Percentiles rank a stretch among this genome's conserved stretches.
Evolutionary conservation across 2,113 vertebrate species (phyloP).

Genomic region (Cephalopholis sonnerati): DNA sequence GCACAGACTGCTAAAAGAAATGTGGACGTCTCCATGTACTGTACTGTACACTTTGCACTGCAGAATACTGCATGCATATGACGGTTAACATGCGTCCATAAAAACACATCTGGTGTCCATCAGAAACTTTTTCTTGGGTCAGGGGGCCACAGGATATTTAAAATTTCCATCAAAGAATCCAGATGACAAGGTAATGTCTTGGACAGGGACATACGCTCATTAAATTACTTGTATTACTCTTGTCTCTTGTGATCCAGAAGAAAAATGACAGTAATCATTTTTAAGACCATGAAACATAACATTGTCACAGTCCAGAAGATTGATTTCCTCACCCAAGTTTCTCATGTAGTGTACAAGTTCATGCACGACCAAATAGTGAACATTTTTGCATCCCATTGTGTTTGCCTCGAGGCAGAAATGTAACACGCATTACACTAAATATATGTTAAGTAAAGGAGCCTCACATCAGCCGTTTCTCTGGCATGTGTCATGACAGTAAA

Average conservation of each 20-base stretch:
- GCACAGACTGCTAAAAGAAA: constrained; percentile 4
- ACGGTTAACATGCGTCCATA: constrained; percentile 50
- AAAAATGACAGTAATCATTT: constrained; percentile 64
- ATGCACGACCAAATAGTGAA: constrained; percentile 9
- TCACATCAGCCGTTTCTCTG: constrained; percentile 39
- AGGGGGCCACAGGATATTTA: constrained; percentile 69
- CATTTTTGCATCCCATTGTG: constrained; percentile 42
- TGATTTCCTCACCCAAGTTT: constrained; percentile 23
- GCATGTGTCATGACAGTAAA: constrained; percentile 64
- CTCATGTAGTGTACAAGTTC: constrained; percentile 47
- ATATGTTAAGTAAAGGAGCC: constrained; percentile 34
- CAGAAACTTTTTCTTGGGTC: constrained; percentile 48
- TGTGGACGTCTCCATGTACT: too few species aligned
- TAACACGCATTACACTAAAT: constrained; percentile 41
- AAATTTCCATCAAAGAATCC: constrained; percentile 74
- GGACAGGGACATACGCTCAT: constrained; percentile 62
- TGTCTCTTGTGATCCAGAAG: constrained; percentile 54
- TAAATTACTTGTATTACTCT: constrained; percentile 63
- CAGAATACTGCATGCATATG: constrained; percentile 35
- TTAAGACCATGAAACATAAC: constrained; percentile 47
- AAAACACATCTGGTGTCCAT: constrained; percentile 75
- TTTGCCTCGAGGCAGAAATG: constrained; percentile 49
- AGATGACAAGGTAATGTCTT: constrained; percentile 75
- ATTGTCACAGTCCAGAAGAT: constrained; percentile 43
- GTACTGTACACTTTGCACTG: constrained; percentile 16